These are phyloP conservation scores for Paramormyrops kingsleyae DNA, from an alignment of 2,113 vertebrate genomes.

Conservation along the genomic window DNA sequence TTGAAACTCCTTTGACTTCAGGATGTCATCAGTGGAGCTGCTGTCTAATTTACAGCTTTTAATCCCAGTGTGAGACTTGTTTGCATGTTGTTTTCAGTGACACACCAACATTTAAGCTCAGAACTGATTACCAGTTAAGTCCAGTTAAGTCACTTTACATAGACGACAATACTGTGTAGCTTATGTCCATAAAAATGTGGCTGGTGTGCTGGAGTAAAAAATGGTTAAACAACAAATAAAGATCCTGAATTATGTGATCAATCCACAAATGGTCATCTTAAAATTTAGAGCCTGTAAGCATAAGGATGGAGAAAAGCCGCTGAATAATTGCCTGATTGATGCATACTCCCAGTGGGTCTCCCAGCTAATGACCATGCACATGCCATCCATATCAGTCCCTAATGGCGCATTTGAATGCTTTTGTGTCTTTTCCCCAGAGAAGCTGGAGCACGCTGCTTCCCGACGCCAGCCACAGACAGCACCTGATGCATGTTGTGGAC, in stretches of 20 bases:
- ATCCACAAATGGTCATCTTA: not conserved
- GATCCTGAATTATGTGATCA: not conserved
- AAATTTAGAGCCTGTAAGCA: not conserved
- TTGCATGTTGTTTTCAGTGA: slow-evolving; percentile 37
- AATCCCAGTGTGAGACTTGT: slow-evolving; percentile 57
- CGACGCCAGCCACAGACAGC: slow-evolving; percentile 24
- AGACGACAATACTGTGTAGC: not conserved
- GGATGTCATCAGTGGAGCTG: slow-evolving; percentile 33
- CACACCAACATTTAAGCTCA: not conserved
- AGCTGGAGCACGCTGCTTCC: slow-evolving; percentile 35
- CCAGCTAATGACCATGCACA: not conserved
- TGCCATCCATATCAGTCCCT: slow-evolving; percentile 23
- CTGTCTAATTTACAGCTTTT: slow-evolving; percentile 56
- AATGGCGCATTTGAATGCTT: slow-evolving; percentile 22
- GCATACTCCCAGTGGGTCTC: not conserved
- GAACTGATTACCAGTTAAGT: not conserved
- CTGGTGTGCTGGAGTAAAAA: not conserved
- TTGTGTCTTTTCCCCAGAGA: slow-evolving; percentile 36
- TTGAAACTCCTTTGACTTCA: slow-evolving; percentile 39
- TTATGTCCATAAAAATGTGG: not conserved
- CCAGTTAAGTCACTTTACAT: not conserved
- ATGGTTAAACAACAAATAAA: not conserved
- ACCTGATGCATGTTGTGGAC: slow-evolving; percentile 19
- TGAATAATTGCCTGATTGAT: not conserved
- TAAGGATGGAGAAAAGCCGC: not conserved